Evolutionary conservation across 2,113 vertebrate genomes (phyloP).

Genomic region (Irena cyanogastra): DNA sequence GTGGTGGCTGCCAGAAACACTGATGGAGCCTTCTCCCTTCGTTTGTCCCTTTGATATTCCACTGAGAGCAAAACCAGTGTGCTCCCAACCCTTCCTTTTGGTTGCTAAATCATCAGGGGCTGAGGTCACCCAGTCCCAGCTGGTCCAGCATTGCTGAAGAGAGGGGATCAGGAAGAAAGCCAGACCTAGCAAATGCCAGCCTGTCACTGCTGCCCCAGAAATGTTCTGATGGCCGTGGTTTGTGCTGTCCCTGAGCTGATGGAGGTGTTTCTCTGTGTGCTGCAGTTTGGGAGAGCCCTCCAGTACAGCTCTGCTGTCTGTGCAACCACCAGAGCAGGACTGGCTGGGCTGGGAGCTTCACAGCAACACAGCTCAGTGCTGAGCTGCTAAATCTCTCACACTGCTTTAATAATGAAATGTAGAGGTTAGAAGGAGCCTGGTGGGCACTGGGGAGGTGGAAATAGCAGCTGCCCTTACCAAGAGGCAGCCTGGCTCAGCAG

Average conservation of each 20-base stretch:
- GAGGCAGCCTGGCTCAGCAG: background rate
- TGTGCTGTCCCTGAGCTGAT: background rate
- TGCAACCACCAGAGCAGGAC: background rate
- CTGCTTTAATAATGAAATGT: accelerated
- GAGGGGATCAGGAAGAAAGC: background rate
- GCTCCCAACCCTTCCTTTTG: background rate
- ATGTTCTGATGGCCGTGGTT: background rate
- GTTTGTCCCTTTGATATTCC: background rate
- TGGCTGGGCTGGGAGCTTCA: background rate
- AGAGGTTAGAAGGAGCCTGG: background rate
- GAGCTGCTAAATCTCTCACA: background rate
- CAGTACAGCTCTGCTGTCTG: background rate
- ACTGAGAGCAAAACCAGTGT: background rate
- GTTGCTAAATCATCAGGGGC: background rate
- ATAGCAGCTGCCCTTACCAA: background rate
- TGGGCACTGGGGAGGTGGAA: background rate
- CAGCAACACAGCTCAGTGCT: background rate
- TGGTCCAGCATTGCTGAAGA: background rate
- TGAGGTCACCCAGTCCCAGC: background rate
- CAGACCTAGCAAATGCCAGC: background rate
- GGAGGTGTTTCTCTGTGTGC: background rate
- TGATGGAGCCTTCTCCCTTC: background rate
- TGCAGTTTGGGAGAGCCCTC: background rate
- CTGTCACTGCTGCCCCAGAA: background rate
- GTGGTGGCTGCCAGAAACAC: background rate